phyloP scores from a whole-genome alignment of 2,797 vertebrate species.

The Antennarius maculatus region DNA sequence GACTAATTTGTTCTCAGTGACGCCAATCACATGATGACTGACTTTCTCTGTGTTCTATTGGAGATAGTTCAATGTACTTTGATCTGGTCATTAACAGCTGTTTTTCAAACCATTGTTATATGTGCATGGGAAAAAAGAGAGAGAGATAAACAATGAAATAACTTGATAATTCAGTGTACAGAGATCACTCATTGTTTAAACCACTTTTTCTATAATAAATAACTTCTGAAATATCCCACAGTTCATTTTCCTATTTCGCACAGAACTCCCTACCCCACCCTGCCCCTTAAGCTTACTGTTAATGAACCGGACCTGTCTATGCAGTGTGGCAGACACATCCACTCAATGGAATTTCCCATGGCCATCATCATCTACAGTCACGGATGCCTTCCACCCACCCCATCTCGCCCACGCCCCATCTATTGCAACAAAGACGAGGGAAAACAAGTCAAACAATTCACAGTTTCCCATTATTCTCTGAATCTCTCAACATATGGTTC shows the following conservation, averaged over 20 bases:
- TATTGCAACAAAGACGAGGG: slow-evolving; percentile 67
- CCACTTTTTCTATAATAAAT: slow-evolving; percentile 4
- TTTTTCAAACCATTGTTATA: slow-evolving; percentile 24
- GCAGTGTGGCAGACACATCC: slow-evolving; percentile 40
- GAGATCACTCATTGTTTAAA: slow-evolving; percentile 13
- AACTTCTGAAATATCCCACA: slow-evolving; percentile 28
- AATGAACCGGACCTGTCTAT: slow-evolving; percentile 66
- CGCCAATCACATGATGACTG: slow-evolving; percentile 53
- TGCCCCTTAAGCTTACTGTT: slow-evolving; percentile 29
- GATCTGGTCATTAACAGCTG: slow-evolving; percentile 60
- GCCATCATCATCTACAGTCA: slow-evolving; percentile 70
- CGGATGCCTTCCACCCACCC: slow-evolving; percentile 60
- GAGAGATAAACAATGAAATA: neutral
- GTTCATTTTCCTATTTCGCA: slow-evolving; percentile 45
- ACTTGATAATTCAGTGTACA: slow-evolving; percentile 7
- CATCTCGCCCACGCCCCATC: slow-evolving; percentile 60
- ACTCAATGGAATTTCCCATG: slow-evolving; percentile 72
- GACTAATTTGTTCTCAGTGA: slow-evolving; percentile 29
- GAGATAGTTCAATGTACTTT: neutral
- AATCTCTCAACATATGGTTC: slow-evolving; percentile 80
- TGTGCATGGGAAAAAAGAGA: slow-evolving; percentile 19
- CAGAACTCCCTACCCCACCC: slow-evolving; percentile 43
- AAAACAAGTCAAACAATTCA: slow-evolving; percentile 79
- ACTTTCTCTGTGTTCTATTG: slow-evolving; percentile 51
- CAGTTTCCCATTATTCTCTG: slow-evolving; percentile 78